phyloP scores from a whole-genome alignment of 1,140 invertebrate genomes.

The Hyposmocoma kahamanoa region DNA sequence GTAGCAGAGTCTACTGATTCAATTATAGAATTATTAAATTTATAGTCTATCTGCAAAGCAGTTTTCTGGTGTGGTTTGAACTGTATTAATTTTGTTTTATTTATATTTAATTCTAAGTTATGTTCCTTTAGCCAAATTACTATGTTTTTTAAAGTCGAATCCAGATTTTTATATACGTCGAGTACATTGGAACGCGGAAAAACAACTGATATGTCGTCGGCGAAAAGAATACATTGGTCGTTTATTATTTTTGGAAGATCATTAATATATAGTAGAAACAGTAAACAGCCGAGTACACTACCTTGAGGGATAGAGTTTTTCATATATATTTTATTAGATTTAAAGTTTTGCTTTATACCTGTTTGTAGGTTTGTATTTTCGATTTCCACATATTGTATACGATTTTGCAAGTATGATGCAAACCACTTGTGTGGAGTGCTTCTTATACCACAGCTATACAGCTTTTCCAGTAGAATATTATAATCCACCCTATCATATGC shows the following conservation, averaged over 20 bases:
- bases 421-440: too few relatives aligned
- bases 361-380: too few relatives aligned
- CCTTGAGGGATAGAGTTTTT: constrained; percentile 1
- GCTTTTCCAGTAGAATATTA: too few relatives aligned
- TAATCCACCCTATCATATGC: too few relatives aligned
- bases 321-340: too few relatives aligned
- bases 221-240: neutral
- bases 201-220: neutral
- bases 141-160: neutral
- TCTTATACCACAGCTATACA: too few relatives aligned
- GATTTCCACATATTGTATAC: too few relatives aligned
- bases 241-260: neutral
- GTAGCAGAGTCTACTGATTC: neutral
- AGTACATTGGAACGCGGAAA: neutral
- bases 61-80: neutral
- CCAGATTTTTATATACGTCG: neutral
- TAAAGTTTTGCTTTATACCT: too few relatives aligned
- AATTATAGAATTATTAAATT: neutral
- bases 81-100: neutral
- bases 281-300: neutral
- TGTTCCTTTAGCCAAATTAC: neutral
- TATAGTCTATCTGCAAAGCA: neutral
- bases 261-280: constrained; percentile 1
- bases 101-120: neutral
- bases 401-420: too few relatives aligned